Evolutionary conservation across 2,888 invertebrate genomes (phyloP).

Genomic region (Julus scanicus): DNA sequence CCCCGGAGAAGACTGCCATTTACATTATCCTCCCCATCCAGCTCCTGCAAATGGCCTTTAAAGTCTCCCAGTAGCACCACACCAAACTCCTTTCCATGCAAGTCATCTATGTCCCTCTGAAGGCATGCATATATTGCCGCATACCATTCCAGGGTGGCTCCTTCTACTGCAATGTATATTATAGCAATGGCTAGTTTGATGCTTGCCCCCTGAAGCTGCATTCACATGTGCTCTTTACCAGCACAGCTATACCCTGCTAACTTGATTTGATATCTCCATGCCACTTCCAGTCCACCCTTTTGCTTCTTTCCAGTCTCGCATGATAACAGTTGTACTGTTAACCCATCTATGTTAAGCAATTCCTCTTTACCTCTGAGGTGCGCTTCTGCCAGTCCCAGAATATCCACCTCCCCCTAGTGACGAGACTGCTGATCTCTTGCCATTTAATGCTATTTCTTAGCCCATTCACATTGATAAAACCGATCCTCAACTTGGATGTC

Average conservation of each 20-base stretch:
- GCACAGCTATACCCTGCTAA: neutral
- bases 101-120: neutral
- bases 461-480: neutral
- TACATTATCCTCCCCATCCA: neutral
- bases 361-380: neutral
- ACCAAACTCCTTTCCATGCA: neutral
- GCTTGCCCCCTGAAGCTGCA: neutral
- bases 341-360: neutral
- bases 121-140: neutral
- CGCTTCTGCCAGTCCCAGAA: neutral
- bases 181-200: neutral
- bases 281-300: too few relatives aligned
- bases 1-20: neutral
- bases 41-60: neutral
- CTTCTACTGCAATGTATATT: neutral
- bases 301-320: neutral
- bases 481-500: neutral
- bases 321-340: neutral
- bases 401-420: neutral
- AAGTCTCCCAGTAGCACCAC: neutral
- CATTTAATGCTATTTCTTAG: neutral
- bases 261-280: neutral
- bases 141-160: neutral
- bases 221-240: neutral
- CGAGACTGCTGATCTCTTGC: neutral